Evolutionary conservation across 1,140 invertebrate genomes (phyloP), one percentile per base, ranked within the genome.

Genomic region (Achatina immaculata): DNA sequence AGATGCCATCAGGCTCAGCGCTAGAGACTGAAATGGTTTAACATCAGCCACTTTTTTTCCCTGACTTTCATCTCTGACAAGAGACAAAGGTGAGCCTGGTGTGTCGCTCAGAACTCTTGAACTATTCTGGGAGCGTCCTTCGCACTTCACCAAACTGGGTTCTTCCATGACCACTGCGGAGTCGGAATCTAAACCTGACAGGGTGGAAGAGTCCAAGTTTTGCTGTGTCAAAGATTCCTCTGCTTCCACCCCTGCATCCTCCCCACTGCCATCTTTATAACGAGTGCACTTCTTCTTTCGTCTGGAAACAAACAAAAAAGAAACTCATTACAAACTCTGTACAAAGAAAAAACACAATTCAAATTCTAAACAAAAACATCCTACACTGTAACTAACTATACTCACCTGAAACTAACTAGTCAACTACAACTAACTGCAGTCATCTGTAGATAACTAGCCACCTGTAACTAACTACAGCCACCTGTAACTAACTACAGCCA

Each of bases 201-300:
- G 76, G 19, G 38, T 48, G 11, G 74, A 78, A n/a, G 72, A 77
- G 69, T 76, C 66, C 45, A 66, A 55, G 31, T 28, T 62, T 62
- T 62, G n/a, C n/a, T 80, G 48, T 31, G 79, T 80, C 48, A 40
- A 78, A 36, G 79, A 78, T 21, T 77, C 74, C 16, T 81, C 80
- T 43, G 71, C 69, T 45, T 62, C 58, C 11, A 80, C 82, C 28
- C 72, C 66, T 36, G 51, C 78, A 40, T 72, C 76, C 4, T 58
- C 81, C 45, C 72, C 81, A n/a, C 80, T 79, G 36, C 68, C 72
- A 21, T 72, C 69, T 55, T 80, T 75, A 71, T 82, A 85, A 55
- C 82, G 82, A 58, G 83, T 82, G 78, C 97, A 99, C 93, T 98
- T 98, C 93, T 99, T 99, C 94, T 99, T 99, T 93, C 97, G 95